Evolutionary conservation across 2,888 invertebrate species (phyloP).

Genomic region (Morpho achilles): DNA sequence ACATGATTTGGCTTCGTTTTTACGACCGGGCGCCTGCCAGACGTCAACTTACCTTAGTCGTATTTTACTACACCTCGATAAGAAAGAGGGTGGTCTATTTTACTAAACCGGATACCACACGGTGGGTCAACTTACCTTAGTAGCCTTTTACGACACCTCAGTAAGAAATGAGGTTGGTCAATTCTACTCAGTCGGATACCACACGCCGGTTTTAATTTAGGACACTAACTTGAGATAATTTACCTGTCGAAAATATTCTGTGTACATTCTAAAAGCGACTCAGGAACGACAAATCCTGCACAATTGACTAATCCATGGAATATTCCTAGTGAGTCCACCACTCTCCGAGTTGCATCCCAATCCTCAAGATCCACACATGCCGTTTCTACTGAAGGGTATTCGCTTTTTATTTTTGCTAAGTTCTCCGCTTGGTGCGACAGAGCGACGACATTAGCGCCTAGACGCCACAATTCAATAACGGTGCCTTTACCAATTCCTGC

Average conservation of each 20-base stretch:
- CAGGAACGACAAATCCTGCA: slow-evolving; percentile 86
- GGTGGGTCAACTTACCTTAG: too few relatives aligned
- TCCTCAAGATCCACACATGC: slow-evolving; percentile 84
- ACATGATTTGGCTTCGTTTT: too few relatives aligned
- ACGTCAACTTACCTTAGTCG: too few relatives aligned
- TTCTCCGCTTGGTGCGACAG: slow-evolving; percentile 83
- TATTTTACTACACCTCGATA: too few relatives aligned
- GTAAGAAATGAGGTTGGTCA: too few relatives aligned
- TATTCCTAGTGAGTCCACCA: slow-evolving; percentile 72
- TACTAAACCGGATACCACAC: too few relatives aligned
- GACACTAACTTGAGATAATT: slow-evolving; percentile 31
- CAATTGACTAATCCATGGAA: slow-evolving; percentile 94
- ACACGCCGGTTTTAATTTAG: too few relatives aligned
- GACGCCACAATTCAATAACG: slow-evolving; percentile 81
- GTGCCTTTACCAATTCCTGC: slow-evolving; percentile 86
- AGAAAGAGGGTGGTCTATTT: too few relatives aligned
- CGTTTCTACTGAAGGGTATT: slow-evolving; percentile 79
- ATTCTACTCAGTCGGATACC: too few relatives aligned
- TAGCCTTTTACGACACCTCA: too few relatives aligned
- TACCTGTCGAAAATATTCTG: slow-evolving; percentile 85
- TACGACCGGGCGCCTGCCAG: too few relatives aligned
- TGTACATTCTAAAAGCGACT: slow-evolving; percentile 84
- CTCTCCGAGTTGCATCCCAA: slow-evolving; percentile 84
- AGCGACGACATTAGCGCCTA: slow-evolving; percentile 86
- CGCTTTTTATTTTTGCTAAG: slow-evolving; percentile 80